phyloP scores from a whole-genome alignment of 2,113 vertebrate species.

The Oostethus manadensis region DNA sequence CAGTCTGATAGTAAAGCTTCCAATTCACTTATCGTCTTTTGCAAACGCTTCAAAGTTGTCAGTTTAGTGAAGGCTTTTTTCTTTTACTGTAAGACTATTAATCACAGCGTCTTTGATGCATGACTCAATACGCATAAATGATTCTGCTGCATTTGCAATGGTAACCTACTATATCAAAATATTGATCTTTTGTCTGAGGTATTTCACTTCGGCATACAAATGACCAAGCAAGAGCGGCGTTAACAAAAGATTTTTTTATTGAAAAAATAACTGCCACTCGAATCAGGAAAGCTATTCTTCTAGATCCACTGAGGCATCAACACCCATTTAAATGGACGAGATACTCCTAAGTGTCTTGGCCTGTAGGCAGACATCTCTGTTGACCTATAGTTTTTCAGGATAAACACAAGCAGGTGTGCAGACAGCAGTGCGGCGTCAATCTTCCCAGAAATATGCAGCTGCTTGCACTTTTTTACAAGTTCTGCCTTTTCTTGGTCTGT shows the following conservation, averaged over 20 bases:
- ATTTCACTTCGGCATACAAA: slow-evolving; percentile 3
- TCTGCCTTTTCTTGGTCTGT: not conserved
- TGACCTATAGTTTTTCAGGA: not conserved
- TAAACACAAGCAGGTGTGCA: slow-evolving; percentile 1
- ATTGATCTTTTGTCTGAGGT: slow-evolving; percentile 19
- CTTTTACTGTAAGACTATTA: slow-evolving; percentile 8
- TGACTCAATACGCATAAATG: not conserved
- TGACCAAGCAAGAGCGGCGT: slow-evolving; percentile 6
- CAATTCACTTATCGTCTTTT: slow-evolving; percentile 27
- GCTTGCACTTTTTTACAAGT: not conserved
- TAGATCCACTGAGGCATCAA: not conserved
- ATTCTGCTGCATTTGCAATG: slow-evolving; percentile 6
- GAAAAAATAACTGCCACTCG: not conserved
- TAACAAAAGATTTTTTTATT: not conserved
- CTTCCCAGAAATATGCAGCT: not conserved
- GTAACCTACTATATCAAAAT: slow-evolving; percentile 9
- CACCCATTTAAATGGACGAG: not conserved
- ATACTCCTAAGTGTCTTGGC: not conserved
- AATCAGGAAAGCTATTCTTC: not conserved
- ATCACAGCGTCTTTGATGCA: slow-evolving; percentile 14
- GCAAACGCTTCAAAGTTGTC: slow-evolving; percentile 17
- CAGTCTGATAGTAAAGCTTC: slow-evolving; percentile 13
- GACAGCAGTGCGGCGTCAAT: not conserved
- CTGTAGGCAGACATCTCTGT: slow-evolving; percentile 4
- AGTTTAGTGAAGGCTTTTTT: slow-evolving; percentile 8